Base-by-base conservation (phyloP, 2,113 vertebrate genomes). In the Scophthalmus maximus region DNA sequence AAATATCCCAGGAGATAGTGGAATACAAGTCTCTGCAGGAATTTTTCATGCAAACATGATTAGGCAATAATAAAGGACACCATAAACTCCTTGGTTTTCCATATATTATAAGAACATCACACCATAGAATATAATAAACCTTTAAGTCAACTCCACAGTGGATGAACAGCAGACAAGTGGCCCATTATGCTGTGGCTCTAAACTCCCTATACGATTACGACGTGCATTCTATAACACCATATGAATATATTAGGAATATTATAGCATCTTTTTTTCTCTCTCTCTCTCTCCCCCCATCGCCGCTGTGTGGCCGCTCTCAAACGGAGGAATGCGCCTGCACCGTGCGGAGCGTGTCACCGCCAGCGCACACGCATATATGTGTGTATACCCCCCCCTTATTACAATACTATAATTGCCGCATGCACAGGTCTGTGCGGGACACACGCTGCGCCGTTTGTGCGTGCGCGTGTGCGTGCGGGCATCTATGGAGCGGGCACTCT, bases 351-450 rank as follows among this genome's bases (percentile, higher is more conserved):
- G 26, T 78, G 70, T 68, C 42, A 46, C 42, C 72, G 72, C 44
- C 50, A 60, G 73, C 25, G 25, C 80, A 80, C 56, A 40, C 20
- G 32, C 56, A 58, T 34, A 9, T 9, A 34, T 34, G 32, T 85
- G 75, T 70, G 81, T 76, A 86, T 38, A 68, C 81, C 5, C 8
- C 10, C 20, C 25, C 49, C 84, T 81, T 52, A 85, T 83, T 84
- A 87, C 68, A 46, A 76, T 76, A 85, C 83, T 80, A 86, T 68
- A 82, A 86, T 36, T 90, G 83, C 78, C 38, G 82, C 86, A 85
- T 83, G 81, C 85, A 81, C 82, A 50, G 70, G 29, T 69, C 65
- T 58, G 52, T 51, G 27, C 20, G 40, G n/a, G 68, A 78, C 79
- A 76, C 80, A 80, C 73, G 62, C 81, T 76, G 78, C 61, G 66